A percentile compares a stretch with the other conserved stretches of the same genome.
These are phyloP conservation scores for Rapana venosa DNA, from an alignment of 2,888 invertebrate species.

Conservation along the genomic window DNA sequence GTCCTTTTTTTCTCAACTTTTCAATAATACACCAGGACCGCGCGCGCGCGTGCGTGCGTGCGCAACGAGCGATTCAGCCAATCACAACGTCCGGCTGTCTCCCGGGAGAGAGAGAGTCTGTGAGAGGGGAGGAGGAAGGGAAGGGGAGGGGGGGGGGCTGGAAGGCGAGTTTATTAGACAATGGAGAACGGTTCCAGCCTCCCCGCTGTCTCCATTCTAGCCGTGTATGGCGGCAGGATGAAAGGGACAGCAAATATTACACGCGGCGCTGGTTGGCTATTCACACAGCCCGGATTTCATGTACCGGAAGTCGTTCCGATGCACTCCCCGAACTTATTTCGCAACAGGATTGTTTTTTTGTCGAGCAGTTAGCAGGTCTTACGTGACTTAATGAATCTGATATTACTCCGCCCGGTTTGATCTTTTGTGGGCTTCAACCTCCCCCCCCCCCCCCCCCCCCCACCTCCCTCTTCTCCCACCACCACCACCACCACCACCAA, in stretches of 20 bases:
- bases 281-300: slow-evolving; percentile 27
- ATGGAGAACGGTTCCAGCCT: slow-evolving; percentile 18
- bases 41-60: not conserved
- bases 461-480: no score
- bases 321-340: slow-evolving; percentile 44
- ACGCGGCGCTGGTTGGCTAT: slow-evolving; percentile 34
- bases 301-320: slow-evolving; percentile 41
- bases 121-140: no score
- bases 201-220: not conserved
- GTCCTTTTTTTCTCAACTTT: not conserved
- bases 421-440: slow-evolving; percentile 40
- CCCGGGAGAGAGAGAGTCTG: not conserved
- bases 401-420: slow-evolving; percentile 32
- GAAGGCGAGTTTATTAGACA: slow-evolving; percentile 39
- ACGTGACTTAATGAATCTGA: slow-evolving; percentile 35
- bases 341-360: not conserved
- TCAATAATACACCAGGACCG: not conserved
- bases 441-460: no score
- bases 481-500: no score
- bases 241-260: slow-evolving; percentile 43
- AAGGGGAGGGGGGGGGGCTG: not conserved
- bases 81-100: not conserved
- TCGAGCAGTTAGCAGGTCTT: not conserved
- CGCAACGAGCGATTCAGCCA: not conserved
- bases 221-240: slow-evolving; percentile 19